phyloP scores from a whole-genome alignment of 2,113 vertebrate genomes.

The Calidris pygmaea region DNA sequence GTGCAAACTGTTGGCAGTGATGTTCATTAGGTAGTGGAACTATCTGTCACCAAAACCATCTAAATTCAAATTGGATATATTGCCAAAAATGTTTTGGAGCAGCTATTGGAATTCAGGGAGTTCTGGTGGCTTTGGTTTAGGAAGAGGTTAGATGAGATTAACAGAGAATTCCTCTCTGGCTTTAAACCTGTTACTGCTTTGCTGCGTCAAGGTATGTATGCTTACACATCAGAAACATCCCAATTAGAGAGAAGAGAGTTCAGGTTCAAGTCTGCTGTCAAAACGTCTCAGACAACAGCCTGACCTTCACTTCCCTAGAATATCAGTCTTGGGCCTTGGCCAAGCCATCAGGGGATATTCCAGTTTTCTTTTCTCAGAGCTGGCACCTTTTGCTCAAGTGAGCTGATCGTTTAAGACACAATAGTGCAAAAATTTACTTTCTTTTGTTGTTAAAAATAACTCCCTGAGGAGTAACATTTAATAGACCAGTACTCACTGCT shows the following conservation, averaged over 20 bases:
- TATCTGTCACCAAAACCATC: neutral
- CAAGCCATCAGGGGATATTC: neutral
- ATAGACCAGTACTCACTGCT: neutral
- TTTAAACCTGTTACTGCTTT: neutral
- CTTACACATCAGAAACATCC: neutral
- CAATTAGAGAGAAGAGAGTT: neutral
- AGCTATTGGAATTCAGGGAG: neutral
- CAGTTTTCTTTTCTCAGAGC: neutral
- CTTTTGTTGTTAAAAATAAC: neutral
- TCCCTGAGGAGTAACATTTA: conserved; percentile 10
- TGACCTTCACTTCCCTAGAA: neutral
- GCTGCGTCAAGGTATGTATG: neutral
- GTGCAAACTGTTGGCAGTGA: neutral
- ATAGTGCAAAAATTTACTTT: neutral
- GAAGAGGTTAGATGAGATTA: neutral
- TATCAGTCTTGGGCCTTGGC: neutral
- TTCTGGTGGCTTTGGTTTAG: neutral
- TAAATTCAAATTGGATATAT: neutral
- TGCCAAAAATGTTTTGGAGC: neutral
- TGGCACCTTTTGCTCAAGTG: neutral
- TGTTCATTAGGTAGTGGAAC: neutral
- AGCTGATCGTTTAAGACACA: neutral
- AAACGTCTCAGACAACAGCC: neutral
- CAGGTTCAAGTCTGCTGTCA: neutral
- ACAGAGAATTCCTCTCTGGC: neutral